Percentiles rank a stretch among this genome's conserved stretches.
Evolutionary conservation across 2,888 invertebrate genomes (phyloP).

Genomic region (Arge pagana): DNA sequence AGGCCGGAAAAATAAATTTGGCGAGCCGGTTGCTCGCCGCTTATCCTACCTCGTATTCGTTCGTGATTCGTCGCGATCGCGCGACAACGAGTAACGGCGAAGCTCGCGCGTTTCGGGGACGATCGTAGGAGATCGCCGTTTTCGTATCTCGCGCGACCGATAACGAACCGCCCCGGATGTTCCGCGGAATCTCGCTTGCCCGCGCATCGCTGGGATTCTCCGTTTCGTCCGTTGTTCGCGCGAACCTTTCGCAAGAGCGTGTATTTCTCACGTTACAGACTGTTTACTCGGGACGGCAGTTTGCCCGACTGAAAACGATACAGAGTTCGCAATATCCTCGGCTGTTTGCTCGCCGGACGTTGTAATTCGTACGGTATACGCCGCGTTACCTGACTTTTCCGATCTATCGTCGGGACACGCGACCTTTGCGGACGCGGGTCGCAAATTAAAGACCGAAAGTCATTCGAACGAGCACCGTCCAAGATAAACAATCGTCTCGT

Average conservation of each 20-base stretch:
- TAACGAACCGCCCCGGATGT: neutral
- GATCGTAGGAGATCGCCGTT: slow-evolving; percentile 8
- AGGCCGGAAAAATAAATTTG: neutral
- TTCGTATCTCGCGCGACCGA: neutral
- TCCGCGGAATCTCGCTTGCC: neutral
- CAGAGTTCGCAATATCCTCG: slow-evolving; percentile 53
- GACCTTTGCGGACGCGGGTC: too few species aligned
- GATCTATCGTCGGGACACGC: slow-evolving; percentile 1
- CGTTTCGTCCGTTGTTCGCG: too few species aligned
- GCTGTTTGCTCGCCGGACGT: slow-evolving; percentile 3
- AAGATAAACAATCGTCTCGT: too few species aligned
- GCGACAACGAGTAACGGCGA: neutral
- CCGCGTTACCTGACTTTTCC: slow-evolving; percentile 1
- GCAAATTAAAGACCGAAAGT: too few species aligned
- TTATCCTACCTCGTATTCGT: neutral
- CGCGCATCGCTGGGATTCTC: too few species aligned
- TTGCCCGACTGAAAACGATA: slow-evolving; percentile 43
- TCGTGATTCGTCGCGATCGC: neutral
- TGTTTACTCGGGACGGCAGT: slow-evolving; percentile 51
- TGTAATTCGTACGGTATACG: slow-evolving; percentile 16
- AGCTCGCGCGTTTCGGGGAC: slow-evolving; percentile 2
- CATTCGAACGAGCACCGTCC: too few species aligned
- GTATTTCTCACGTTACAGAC: slow-evolving; percentile 56
- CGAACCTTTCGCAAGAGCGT: too few species aligned
- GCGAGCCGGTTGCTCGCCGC: neutral